Evolutionary conservation across 2,113 vertebrate genomes (phyloP).

Genomic region (Hydrolagus affinis): DNA sequence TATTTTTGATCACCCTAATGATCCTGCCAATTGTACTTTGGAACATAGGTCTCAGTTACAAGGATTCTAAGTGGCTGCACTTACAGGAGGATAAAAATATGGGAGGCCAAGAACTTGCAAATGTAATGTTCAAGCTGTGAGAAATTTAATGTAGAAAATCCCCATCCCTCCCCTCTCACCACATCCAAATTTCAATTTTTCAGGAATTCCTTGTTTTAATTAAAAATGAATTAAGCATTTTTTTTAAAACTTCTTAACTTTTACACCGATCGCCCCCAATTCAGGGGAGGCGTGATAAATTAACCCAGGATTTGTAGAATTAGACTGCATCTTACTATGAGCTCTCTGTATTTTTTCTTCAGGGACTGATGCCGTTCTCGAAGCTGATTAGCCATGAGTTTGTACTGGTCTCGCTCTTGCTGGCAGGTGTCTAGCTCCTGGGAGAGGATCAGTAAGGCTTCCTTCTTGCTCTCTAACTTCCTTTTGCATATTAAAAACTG

Average conservation of each 20-base stretch:
- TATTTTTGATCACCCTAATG: not conserved
- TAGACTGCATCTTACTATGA: constrained; percentile 67
- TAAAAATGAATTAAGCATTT: too few species aligned
- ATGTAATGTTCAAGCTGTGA: not conserved
- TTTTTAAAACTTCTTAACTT: too few species aligned
- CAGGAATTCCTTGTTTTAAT: not conserved
- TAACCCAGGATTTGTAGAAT: not conserved
- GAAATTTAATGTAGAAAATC: not conserved
- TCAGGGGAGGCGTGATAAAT: too few species aligned
- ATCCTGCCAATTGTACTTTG: not conserved
- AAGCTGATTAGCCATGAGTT: constrained; percentile 94
- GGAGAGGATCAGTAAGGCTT: constrained; percentile 86
- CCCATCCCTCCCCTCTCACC: not conserved
- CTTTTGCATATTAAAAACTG: constrained; percentile 87
- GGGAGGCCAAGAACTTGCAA: not conserved
- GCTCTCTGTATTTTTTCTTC: constrained; percentile 88
- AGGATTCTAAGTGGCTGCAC: not conserved
- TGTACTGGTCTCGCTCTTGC: constrained; percentile 91
- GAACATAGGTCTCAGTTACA: not conserved
- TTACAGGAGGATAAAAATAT: not conserved
- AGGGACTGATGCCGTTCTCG: constrained; percentile 84
- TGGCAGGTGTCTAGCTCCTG: constrained; percentile 93
- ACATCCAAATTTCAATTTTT: not conserved
- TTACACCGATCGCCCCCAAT: too few species aligned
- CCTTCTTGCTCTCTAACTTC: constrained; percentile 93